Evolutionary conservation across 2,888 invertebrate species (phyloP), one percentile per base, ranked within the genome.

Genomic region (Lapara coniferarum): DNA sequence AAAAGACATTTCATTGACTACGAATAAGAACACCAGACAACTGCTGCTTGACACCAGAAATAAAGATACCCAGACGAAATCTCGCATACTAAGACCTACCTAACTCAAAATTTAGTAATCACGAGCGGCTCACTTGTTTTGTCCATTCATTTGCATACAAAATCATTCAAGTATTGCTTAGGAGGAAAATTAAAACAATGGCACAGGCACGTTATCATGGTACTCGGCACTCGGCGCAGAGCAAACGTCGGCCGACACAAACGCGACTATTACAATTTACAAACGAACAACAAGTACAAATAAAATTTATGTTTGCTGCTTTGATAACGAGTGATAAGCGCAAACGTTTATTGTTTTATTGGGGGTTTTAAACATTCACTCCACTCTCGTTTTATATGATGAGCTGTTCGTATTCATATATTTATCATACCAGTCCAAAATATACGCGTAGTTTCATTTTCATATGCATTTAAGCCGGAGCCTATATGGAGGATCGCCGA

Each of bases 281-380:
- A 66, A 73, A 85, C 86, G 81, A 81, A 78, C 78, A 77, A 84
- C 83, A 77, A 80, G 89, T 87, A 83, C 90, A 91, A 91, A 91
- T 89, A 91, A 85, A 88, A 86, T 89, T 81, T 81, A 87, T 90
- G 89, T 90, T 90, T 90, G 90, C 87, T 84, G 82, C 80, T 86
- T 85, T 90, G 90, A 91, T 90, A 91, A 88, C 74, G 68, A 66
- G 57, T 89, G 92, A 92, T 92, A 93, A 92, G 87, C 79, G 85
- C 79, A 78, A 79, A 78, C 84, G 85, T 86, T 89, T 89, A 92
- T 93, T 92, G 93, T 92, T 93, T 93, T 92, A 93, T 91, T 90
- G 89, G 84, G 74, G 85, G 91, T 82, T 69, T 66, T 80, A 78
- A 80, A 80, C 78, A 76, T 79, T 73, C 75, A 77, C 78, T 73